Evolutionary conservation across 2,797 vertebrate species (phyloP).

Genomic region (Pseudochromis fuscus): DNA sequence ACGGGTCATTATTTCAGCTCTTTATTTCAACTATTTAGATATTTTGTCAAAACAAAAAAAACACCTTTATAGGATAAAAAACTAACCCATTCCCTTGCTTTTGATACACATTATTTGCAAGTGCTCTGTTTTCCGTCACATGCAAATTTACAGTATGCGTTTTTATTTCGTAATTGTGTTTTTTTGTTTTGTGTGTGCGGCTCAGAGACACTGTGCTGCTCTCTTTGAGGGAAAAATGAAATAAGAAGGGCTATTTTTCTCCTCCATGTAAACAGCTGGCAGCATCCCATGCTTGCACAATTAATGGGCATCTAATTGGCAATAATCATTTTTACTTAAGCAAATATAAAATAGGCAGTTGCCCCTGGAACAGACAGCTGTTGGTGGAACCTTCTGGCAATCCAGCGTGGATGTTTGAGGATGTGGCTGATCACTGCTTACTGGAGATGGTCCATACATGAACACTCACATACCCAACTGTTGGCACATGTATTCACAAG

Average conservation of each 20-base stretch:
- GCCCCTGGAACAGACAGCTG: conserved; percentile 95
- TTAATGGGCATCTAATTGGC: conserved; percentile 99
- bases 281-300: conserved; percentile 95
- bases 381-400: conserved; percentile 90
- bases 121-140: conserved; percentile 10
- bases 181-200: too few relatives aligned
- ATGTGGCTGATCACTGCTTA: conserved; percentile 87
- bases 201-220: conserved; percentile 63
- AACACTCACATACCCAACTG: conserved; percentile 40
- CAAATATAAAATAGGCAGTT: conserved; percentile 92
- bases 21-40: too few relatives aligned
- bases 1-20: neutral
- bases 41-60: too few relatives aligned
- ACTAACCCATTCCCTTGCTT: neutral
- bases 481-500: conserved; percentile 22
- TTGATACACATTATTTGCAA: conserved; percentile 20
- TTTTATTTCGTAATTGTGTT: conserved; percentile 37
- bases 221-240: conserved; percentile 86
- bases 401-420: conserved; percentile 82
- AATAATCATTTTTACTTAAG: conserved; percentile 97
- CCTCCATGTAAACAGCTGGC: conserved; percentile 96
- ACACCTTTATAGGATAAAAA: neutral
- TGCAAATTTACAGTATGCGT: conserved; percentile 30
- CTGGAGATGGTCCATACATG: conserved; percentile 75
- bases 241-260: conserved; percentile 92